Evolutionary conservation across 1,140 invertebrate genomes (phyloP).

Genomic region (Dendrolimus punctatus): DNA sequence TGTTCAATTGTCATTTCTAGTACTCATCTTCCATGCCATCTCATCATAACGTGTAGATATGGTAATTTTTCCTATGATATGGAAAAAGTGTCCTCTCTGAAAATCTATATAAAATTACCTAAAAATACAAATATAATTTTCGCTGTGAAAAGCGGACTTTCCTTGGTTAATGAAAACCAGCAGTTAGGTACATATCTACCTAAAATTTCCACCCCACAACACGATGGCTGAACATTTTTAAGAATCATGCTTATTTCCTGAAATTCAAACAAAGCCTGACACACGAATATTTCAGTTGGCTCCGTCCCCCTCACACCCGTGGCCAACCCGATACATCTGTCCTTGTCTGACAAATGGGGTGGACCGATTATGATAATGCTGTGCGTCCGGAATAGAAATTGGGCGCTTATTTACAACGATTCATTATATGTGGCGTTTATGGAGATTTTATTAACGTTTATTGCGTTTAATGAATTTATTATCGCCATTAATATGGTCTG

Average conservation of each 20-base stretch:
- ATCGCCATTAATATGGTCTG: slow-evolving; percentile 1
- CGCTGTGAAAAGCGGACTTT: no score
- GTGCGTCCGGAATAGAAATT: slow-evolving; percentile 53
- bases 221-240: background rate
- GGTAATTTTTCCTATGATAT: no score
- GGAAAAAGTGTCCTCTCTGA: no score
- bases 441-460: slow-evolving; percentile 46
- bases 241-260: slow-evolving; percentile 9
- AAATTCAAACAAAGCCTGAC: slow-evolving; percentile 50
- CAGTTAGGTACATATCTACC: no score
- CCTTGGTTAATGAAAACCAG: no score
- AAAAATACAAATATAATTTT: no score
- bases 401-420: slow-evolving; percentile 56
- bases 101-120: no score
- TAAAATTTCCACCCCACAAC: background rate
- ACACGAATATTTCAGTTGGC: slow-evolving; percentile 32
- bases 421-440: slow-evolving; percentile 55
- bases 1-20: no score
- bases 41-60: no score
- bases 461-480: slow-evolving; percentile 15
- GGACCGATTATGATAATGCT: slow-evolving; percentile 50
- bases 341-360: slow-evolving; percentile 16
- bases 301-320: slow-evolving; percentile 19
- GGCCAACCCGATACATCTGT: slow-evolving; percentile 2
- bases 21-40: no score